Evolutionary conservation across 2,888 invertebrate species (phyloP).

Genomic region (Malachius bipustulatus): DNA sequence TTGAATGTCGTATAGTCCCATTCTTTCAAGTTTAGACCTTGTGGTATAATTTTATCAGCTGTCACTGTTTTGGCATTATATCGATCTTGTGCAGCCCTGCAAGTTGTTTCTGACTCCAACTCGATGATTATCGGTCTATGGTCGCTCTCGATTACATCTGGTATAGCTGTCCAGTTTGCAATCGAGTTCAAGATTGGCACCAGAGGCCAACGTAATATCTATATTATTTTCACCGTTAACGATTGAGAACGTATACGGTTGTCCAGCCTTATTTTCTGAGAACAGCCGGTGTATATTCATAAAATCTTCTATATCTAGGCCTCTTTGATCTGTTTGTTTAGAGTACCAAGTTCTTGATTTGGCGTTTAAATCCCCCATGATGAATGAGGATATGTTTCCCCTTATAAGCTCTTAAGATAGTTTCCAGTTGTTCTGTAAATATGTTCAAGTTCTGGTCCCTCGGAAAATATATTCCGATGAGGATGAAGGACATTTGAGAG

Average conservation of each 20-base stretch:
- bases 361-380: constrained; percentile 7
- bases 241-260: constrained; percentile 6
- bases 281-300: constrained; percentile 4
- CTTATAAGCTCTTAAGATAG: background rate
- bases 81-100: too few relatives aligned
- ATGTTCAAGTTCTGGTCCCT: background rate
- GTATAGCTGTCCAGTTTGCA: too few relatives aligned
- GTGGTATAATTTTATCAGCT: too few relatives aligned
- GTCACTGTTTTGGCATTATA: too few relatives aligned
- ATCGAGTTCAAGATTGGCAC: too few relatives aligned
- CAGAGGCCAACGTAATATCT: constrained; percentile 2
- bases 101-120: too few relatives aligned
- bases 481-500: background rate
- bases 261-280: background rate
- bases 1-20: too few relatives aligned
- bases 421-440: constrained; percentile 5
- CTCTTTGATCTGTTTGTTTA: background rate
- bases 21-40: too few relatives aligned
- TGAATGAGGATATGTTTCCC: background rate
- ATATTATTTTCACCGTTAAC: constrained; percentile 4
- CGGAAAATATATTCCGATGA: constrained; percentile 7
- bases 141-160: too few relatives aligned
- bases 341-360: constrained; percentile 7
- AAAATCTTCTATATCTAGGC: constrained; percentile 4
- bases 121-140: too few relatives aligned